Evolutionary conservation across 1,140 invertebrate species (phyloP), one percentile per base, ranked within the genome.

Genomic region (Listronotus bonariensis): DNA sequence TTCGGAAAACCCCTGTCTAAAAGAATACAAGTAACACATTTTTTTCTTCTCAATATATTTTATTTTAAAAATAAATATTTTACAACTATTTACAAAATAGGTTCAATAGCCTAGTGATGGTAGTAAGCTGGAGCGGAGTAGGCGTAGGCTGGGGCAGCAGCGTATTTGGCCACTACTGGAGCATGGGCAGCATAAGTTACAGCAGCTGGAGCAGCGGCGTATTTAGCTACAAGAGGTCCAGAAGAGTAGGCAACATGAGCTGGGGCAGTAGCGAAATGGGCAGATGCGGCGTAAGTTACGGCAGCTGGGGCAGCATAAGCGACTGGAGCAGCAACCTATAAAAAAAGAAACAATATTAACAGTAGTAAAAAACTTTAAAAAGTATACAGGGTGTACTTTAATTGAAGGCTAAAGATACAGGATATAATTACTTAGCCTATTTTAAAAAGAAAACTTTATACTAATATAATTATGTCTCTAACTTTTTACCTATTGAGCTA

Each of bases 181-280:
- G 34, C 34, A 8, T 9, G 34, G 1, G 34, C 34, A 2, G 34
- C 34, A 8, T 36, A 36, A 12, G 34, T 5, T 3, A 36, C 8
- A 71, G 67, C 46, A 72, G 67, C 46, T 18, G 63, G 53, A 4
- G 61, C 48, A 17, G 48, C 18, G 41, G 60, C 43, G 6, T 15
- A 17, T 36, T 40, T 41, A n/a, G 73, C 75, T 9, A 79, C 78
- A 38, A 75, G 73, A 57, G 76, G 74, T 55, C 14, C 14, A 26
- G 53, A 41, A 34, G 31, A n/a, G 34, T 26, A 40, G 36, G 20
- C 26, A 72, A 72, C 8, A 72, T 72, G 63, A 17, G 52, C 60
- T 15, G 41, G 11, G 9, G 59, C 34, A 31, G 62, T 56, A 43
- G 81, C 79, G 48, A 71, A 72, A 66, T 81, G 63, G n/a, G 63